Percentiles rank a stretch among this genome's conserved stretches.
These are phyloP conservation scores for Eupithecia inturbata DNA, from an alignment of 2,888 invertebrate genomes.

Conservation along the genomic window DNA sequence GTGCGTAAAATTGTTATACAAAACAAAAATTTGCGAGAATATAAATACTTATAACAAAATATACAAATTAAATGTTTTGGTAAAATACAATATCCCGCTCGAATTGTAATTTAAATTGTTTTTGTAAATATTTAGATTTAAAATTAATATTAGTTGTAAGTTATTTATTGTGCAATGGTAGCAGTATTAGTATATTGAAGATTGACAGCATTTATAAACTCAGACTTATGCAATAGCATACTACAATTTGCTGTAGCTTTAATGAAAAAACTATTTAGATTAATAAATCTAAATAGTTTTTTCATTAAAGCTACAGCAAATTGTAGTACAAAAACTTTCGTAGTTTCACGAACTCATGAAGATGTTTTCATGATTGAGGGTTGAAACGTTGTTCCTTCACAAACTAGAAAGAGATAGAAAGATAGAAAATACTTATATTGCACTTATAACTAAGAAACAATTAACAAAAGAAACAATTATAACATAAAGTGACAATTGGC, in stretches of 20 bases:
- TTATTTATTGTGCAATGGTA: slow-evolving; percentile 84
- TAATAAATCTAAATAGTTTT: neutral
- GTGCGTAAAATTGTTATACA: slow-evolving; percentile 12
- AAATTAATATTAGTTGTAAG: slow-evolving; percentile 62
- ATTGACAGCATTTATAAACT: slow-evolving; percentile 59
- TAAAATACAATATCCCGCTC: slow-evolving; percentile 62
- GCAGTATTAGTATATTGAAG: slow-evolving; percentile 75
- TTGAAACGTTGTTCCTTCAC: too few species aligned
- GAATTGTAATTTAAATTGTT: slow-evolving; percentile 58
- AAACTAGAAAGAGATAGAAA: too few species aligned
- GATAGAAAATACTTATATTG: too few species aligned
- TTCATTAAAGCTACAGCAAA: neutral
- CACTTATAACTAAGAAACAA: too few species aligned
- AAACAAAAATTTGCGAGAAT: neutral
- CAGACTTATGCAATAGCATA: too few species aligned
- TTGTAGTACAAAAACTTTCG: too few species aligned
- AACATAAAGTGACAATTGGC: too few species aligned
- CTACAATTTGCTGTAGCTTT: too few species aligned
- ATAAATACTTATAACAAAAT: slow-evolving; percentile 25
- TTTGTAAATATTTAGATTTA: slow-evolving; percentile 59
- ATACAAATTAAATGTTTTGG: slow-evolving; percentile 37
- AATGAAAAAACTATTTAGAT: too few species aligned
- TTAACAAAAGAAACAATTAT: too few species aligned
- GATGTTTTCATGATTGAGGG: too few species aligned
- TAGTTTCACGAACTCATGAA: too few species aligned